Conservation (phyloP, 2,113 vertebrate genomes). For the Halichoerus grypus region DNA sequence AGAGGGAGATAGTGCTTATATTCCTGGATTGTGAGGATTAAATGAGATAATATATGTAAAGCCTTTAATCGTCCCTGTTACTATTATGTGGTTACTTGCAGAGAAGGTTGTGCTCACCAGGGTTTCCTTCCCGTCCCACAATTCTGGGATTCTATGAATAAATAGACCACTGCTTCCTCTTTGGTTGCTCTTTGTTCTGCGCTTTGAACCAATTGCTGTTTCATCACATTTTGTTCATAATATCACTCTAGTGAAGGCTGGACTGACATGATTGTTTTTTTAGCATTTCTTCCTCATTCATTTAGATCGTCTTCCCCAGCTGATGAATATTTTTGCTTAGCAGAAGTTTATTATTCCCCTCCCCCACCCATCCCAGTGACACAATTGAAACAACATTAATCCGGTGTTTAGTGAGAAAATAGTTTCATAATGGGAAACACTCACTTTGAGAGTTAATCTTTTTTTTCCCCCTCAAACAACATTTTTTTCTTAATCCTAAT, state of each 20-base stretch:
- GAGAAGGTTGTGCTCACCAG: not conserved
- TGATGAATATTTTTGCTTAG: conserved; percentile 38
- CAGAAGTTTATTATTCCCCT: conserved; percentile 4
- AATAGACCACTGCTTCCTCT: not conserved
- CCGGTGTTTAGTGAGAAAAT: conserved; percentile 60
- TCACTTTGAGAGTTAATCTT: conserved; percentile 78
- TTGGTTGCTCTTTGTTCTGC: not conserved
- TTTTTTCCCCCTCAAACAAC: conserved; percentile 64
- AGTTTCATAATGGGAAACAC: conserved; percentile 76
- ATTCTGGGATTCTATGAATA: not conserved
- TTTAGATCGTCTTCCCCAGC: not conserved
- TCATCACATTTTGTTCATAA: not conserved
- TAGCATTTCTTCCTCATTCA: conserved; percentile 69
- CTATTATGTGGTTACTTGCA: not conserved
- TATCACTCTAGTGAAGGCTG: conserved; percentile 23
- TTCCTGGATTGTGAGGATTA: not conserved
- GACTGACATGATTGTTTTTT: not conserved
- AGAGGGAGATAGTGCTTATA: not conserved
- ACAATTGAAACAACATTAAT: conserved; percentile 57
- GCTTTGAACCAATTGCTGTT: not conserved
- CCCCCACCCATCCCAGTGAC: not conserved
- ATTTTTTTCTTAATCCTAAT: conserved; percentile 60
- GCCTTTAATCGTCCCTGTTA: not conserved
- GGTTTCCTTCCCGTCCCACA: fast-evolving
- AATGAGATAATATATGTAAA: not conserved